phyloP scores from a whole-genome alignment of 2,113 vertebrate species.

The Speoplatyrhinus poulsoni region DNA sequence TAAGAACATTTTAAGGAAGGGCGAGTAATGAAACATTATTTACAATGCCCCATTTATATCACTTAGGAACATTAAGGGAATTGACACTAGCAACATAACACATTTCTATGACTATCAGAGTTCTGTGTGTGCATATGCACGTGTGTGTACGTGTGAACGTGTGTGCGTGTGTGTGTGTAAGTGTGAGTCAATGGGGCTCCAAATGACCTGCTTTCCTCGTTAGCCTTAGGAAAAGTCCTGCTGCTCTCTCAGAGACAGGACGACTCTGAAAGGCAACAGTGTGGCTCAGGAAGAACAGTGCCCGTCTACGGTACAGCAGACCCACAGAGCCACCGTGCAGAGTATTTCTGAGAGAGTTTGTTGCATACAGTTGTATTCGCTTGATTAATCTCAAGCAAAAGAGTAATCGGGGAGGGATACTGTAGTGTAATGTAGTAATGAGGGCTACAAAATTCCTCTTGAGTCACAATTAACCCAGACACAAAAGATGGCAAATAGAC shows the following conservation, averaged over 20 bases:
- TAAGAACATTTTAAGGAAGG: conserved; percentile 6
- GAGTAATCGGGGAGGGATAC: background rate
- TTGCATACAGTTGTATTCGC: too few relatives aligned
- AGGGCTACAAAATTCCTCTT: conserved; percentile 59
- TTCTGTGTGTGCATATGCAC: background rate
- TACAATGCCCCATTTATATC: conserved; percentile 35
- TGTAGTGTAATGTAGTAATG: conserved; percentile 13
- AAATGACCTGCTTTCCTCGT: conserved; percentile 46
- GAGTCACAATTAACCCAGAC: conserved; percentile 68
- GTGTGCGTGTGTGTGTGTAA: background rate
- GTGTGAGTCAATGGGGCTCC: conserved; percentile 37
- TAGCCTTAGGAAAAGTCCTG: conserved; percentile 32
- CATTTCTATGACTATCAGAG: conserved; percentile 9
- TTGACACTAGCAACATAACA: conserved; percentile 18
- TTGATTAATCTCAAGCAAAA: too few relatives aligned
- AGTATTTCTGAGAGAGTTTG: too few relatives aligned
- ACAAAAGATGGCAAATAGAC: conserved; percentile 54
- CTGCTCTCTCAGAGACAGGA: background rate
- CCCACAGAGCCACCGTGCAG: too few relatives aligned
- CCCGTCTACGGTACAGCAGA: too few relatives aligned
- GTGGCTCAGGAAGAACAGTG: too few relatives aligned
- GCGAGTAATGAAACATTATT: conserved; percentile 19
- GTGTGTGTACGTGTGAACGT: conserved; percentile 5
- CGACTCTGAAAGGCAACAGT: too few relatives aligned
- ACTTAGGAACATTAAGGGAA: conserved; percentile 26